Base-by-base conservation (phyloP, 2,888 invertebrate genomes). In the Dicyrtoma fusca region DNA sequence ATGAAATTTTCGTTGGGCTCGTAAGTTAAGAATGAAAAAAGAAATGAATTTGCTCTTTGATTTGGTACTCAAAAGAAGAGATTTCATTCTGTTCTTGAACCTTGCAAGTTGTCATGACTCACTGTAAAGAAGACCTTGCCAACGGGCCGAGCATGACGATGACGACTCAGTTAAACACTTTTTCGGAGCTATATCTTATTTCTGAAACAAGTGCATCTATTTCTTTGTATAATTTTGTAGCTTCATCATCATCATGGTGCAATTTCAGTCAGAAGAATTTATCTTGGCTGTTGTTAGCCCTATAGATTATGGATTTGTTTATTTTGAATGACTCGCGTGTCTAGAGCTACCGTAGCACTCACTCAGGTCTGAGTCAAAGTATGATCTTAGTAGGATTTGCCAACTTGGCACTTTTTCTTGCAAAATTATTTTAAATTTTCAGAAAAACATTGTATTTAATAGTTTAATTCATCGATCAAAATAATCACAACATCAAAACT, bases 71-170 rank as follows among this genome's bases (percentile, higher is more conserved):
- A 17, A 26, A 66, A 66, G 66, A 66, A 66, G 66, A 53, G 53
- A 66, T 66, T 64, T 53, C 66, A 66, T 66, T 49, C 53, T 53
- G 26, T 66, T n/a, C 59, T 55, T 65, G 51, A 75, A 75, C 75
- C 71, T 72, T 75, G 73, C 74, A 59, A 76, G 74, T 76, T 61
- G 70, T 74, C 74, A 74, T 76, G 76, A 76, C 74, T 76, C 70
- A 66, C 57, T 65, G 57, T 69, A 63, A 75, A 71, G 71, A 47
- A 71, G 73, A 74, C 71, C 73, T 74, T 74, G 73, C 75, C 73
- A 72, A 69, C 66, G 74, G 75, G 74, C 72, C 72, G 57, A 69
- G 71, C 63, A 73, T 55, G 69, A 69, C 45, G 71, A 71, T 71
- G 75, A 71, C 73, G 59, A 65, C 70, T 75, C 70, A 72, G 59